These are phyloP conservation scores for Megastigmus dorsalis DNA, from an alignment of 2,888 invertebrate genomes.

Conservation along the genomic window DNA sequence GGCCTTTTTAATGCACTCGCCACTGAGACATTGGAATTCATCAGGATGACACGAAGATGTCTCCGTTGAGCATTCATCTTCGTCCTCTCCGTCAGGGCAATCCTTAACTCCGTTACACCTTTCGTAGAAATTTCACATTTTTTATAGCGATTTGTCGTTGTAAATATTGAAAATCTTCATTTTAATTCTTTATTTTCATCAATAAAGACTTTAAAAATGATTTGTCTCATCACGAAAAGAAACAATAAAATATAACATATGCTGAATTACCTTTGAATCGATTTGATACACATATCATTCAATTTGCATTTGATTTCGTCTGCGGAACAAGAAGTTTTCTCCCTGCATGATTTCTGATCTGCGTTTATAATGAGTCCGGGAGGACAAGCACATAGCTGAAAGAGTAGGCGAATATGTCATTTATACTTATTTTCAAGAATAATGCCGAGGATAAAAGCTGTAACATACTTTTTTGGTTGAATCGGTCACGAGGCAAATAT, in stretches of 20 bases:
- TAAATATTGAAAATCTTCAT: conserved; percentile 24
- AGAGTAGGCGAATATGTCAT: not conserved
- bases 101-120: conserved; percentile 77
- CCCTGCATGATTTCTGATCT: conserved; percentile 78
- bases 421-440: not conserved
- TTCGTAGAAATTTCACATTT: too few relatives aligned
- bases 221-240: too few relatives aligned
- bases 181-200: not conserved
- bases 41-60: not conserved
- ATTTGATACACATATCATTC: conserved; percentile 75
- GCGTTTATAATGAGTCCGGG: conserved; percentile 77
- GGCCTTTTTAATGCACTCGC: conserved; percentile 75
- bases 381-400: conserved; percentile 80
- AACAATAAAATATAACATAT: not conserved
- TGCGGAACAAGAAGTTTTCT: conserved; percentile 70
- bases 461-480: conserved; percentile 54
- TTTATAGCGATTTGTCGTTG: too few relatives aligned
- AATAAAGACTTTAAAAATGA: not conserved
- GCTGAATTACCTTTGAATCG: conserved; percentile 59
- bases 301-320: conserved; percentile 75
- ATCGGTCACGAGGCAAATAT: conserved; percentile 80
- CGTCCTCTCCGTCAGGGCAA: conserved; percentile 78
- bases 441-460: not conserved
- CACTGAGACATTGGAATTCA: conserved; percentile 77
- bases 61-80: conserved; percentile 74